Evolutionary conservation across 2,113 vertebrate species (phyloP), one percentile per base, ranked within the genome.

Genomic region (Phyllostomus discolor): DNA sequence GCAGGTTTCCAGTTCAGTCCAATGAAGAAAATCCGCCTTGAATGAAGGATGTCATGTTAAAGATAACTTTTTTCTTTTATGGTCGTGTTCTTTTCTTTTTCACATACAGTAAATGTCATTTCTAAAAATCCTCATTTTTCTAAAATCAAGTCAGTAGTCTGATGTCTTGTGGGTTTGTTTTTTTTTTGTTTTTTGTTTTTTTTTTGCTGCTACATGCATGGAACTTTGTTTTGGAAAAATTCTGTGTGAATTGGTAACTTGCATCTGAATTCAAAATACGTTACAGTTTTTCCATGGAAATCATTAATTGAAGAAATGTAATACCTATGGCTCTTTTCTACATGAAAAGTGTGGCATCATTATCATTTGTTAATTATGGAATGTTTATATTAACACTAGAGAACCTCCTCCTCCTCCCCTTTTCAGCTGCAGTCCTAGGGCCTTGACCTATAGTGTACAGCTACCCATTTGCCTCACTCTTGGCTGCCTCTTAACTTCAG

Each of bases 401-500:
- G 57, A 69, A 52, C 69, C 75, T 89, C 48, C 10, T 41, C 81
- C 43, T 11, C 12, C 26, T 57, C 93, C 15, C 24, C 24, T 31
- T 88, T 76, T 88, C 41, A 84, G 46, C 20, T n/a, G 62, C 54
- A 83, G 62, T 84, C 75, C 33, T 48, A 35, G 59, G 73, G 41
- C 88, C 64, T 91, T 90, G 38, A 33, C 57, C 86, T 90, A 86
- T 86, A 90, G 75, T 95, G 64, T 96, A 14, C 50, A 66, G 70
- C 87, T 97, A 62, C 86, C 90, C 43, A 57, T 81, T 93, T 76
- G 94, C 57, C 54, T 96, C 85, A 94, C 70, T 96, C 80, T 91
- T 96, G 75, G 85, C 78, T 95, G 82, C 83, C 90, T 98, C 95
- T 92, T 95, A 96, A 96, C 98, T 98, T 98, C 96, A 97, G 96